Percentiles rank a stretch among this genome's conserved stretches.
Evolutionary conservation across 2,888 invertebrate species (phyloP).

Genomic region (Horisme vitalbata): DNA sequence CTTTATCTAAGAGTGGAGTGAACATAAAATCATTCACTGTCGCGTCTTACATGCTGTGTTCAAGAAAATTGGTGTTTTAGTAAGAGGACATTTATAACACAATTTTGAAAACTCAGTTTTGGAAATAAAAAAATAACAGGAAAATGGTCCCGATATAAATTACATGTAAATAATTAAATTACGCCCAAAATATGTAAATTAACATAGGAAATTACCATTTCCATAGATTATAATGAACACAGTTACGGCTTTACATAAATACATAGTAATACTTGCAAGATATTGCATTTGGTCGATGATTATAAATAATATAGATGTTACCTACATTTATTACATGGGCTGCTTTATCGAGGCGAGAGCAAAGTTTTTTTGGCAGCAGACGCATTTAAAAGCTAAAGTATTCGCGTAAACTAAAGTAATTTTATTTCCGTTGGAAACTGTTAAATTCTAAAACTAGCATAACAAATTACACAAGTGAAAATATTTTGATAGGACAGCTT

Average conservation of each 20-base stretch:
- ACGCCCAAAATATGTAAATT: too few species aligned
- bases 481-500: too few species aligned
- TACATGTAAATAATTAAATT: too few species aligned
- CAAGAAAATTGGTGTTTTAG: constrained; percentile 9
- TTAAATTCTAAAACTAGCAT: constrained; percentile 55
- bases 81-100: constrained; percentile 13
- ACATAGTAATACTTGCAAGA: constrained; percentile 24
- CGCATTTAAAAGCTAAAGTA: constrained; percentile 29
- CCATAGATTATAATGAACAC: constrained; percentile 24
- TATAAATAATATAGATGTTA: constrained; percentile 13
- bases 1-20: constrained; percentile 19
- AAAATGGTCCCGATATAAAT: too few species aligned
- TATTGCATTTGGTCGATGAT: constrained; percentile 31
- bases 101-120: constrained; percentile 7
- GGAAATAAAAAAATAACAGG: neutral
- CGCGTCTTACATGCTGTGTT: constrained; percentile 17
- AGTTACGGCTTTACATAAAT: constrained; percentile 5
- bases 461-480: constrained; percentile 41
- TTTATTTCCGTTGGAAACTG: constrained; percentile 64
- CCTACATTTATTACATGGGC: constrained; percentile 10
- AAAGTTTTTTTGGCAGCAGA: neutral
- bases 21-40: constrained; percentile 31
- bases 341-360: constrained; percentile 2
- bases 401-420: constrained; percentile 23
- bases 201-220: too few species aligned